Base-by-base conservation (phyloP, 2,888 invertebrate species). In the Diadegma fenestrale region DNA sequence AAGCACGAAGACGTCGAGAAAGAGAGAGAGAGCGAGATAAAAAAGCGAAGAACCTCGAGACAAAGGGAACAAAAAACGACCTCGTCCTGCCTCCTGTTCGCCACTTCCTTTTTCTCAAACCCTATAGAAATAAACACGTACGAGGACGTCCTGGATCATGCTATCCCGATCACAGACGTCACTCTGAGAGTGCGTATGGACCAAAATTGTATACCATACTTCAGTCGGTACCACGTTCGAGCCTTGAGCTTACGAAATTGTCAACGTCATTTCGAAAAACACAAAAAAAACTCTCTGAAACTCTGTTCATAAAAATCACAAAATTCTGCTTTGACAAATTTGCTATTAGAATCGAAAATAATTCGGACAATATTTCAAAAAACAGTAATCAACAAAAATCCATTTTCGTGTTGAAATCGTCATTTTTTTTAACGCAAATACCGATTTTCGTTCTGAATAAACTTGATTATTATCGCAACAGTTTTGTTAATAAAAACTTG, bases 111-210 rank as follows among this genome's bases (percentile, higher is more conserved):
- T 58, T 58, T 58, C 14, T 58, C 8, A 26, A 0, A 14, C 58
- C 26, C 8, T 22, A 58, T 54, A 54, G 8, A 51, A 22, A 14
- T 45, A 26, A 2, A 26, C 22, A 17, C 22, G 19, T 33, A 3
- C 14, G 41, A 45, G 41, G 54, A 64, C 43, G 72, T 45, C 30
- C 19, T 78, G 88, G 89, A 90, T 92, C 90, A 93, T 93, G 91
- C 89, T 92, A 89, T 86, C 93, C 93, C 91, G 92, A 92, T 93
- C 92, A 88, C 88, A 89, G 86, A 89, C 91, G 91, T 91, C 90
- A 89, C 91, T 88, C 84, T 88, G 89, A 89, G 90, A 90, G 91
- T 93, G 93, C 93, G 93, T 93, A 90, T 64, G 81, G 22, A 48
- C 48, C 66, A n/a, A 66, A 41, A 41, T 43, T 66, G 66, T 14